These are phyloP conservation scores for Genyomyrus donnyi DNA, from an alignment of 2,113 vertebrate species.

Conservation along the genomic window DNA sequence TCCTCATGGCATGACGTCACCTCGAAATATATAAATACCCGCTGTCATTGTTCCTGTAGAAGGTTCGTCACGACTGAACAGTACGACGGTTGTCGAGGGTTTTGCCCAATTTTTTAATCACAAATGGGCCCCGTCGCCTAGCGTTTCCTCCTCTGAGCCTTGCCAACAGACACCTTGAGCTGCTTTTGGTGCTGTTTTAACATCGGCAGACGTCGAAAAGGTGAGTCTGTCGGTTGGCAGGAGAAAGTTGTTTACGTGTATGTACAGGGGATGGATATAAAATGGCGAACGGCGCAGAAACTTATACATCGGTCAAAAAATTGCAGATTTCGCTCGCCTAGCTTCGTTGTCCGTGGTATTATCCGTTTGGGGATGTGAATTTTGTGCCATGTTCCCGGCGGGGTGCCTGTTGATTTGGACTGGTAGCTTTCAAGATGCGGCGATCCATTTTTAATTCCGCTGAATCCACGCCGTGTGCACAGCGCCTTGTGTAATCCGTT, in stretches of 20 bases:
- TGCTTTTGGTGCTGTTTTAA: slow-evolving; percentile 34
- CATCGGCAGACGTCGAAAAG: slow-evolving; percentile 26
- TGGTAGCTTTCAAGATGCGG: background rate
- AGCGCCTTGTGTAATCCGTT: background rate
- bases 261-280: slow-evolving; percentile 4
- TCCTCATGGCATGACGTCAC: background rate
- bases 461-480: background rate
- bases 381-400: background rate
- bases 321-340: background rate
- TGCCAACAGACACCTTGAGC: slow-evolving; percentile 31
- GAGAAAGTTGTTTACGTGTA: background rate
- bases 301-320: background rate
- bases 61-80: background rate
- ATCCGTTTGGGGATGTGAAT: background rate
- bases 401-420: background rate
- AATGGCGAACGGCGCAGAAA: slow-evolving; percentile 4
- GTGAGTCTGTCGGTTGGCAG: slow-evolving; percentile 18
- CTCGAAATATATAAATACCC: slow-evolving; percentile 17
- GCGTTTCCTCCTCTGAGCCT: slow-evolving; percentile 31
- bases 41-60: background rate
- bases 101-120: slow-evolving; percentile 14
- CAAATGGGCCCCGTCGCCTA: slow-evolving; percentile 60
- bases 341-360: background rate
- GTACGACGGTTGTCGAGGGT: slow-evolving; percentile 15
- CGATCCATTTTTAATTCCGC: background rate